phyloP scores from a whole-genome alignment of 2,113 vertebrate species.

The Perccottus glenii region DNA sequence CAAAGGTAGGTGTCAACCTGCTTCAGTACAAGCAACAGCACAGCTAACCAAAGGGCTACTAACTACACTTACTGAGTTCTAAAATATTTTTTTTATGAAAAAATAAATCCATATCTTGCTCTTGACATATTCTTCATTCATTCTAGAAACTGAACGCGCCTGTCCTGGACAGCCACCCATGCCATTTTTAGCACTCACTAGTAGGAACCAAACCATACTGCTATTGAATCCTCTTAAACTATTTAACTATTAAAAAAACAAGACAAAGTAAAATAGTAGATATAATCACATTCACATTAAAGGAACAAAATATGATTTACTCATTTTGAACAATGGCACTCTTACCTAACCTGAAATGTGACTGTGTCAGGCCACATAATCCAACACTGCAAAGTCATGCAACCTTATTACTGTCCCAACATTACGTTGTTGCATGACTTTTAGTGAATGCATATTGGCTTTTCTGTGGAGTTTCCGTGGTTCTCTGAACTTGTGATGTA shows the following conservation, averaged over 20 bases:
- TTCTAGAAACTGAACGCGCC: constrained; percentile 5
- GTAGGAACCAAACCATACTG: constrained; percentile 9
- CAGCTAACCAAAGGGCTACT: background rate
- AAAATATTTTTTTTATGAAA: constrained; percentile 1
- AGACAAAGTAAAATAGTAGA: background rate
- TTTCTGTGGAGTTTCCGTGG: constrained; percentile 61
- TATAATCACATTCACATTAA: background rate
- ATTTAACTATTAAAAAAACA: background rate
- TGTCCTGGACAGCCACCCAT: background rate
- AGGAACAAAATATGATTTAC: background rate
- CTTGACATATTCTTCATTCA: background rate
- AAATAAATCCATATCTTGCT: background rate
- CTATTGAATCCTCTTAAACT: background rate
- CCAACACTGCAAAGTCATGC: constrained; percentile 46
- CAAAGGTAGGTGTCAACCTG: constrained; percentile 44
- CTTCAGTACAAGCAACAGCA: constrained; percentile 7
- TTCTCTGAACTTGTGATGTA: constrained; percentile 61
- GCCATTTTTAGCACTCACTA: constrained; percentile 10
- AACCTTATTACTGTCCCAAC: constrained; percentile 35
- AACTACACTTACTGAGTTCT: background rate
- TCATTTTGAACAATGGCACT: background rate
- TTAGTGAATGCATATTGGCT: constrained; percentile 41
- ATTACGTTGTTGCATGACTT: constrained; percentile 29
- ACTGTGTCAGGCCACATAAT: constrained; percentile 24
- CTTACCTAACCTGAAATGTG: constrained; percentile 44